Evolutionary conservation across 2,113 vertebrate genomes (phyloP).

Genomic region (Thamnaconus septentrionalis): DNA sequence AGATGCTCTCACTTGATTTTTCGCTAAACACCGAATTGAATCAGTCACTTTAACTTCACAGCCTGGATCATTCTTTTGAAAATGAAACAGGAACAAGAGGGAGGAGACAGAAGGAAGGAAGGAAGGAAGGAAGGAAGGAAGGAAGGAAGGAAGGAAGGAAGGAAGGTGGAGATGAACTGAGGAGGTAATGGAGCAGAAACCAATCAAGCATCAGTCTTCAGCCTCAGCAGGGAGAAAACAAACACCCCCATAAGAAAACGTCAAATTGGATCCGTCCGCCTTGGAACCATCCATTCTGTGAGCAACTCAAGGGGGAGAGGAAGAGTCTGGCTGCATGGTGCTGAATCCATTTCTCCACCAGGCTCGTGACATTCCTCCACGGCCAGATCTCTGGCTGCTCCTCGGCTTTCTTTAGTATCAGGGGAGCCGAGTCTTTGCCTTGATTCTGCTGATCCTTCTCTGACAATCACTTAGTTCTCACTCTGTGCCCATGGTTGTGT

Average conservation of each 20-base stretch:
- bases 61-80: background rate
- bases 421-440: slow-evolving; percentile 28
- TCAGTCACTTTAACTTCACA: too few species aligned
- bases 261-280: slow-evolving; percentile 21
- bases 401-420: slow-evolving; percentile 21
- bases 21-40: too few species aligned
- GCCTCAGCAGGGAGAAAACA: slow-evolving; percentile 21
- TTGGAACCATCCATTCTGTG: slow-evolving; percentile 36
- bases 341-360: slow-evolving; percentile 1
- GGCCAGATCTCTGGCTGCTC: slow-evolving; percentile 14
- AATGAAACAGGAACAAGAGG: slow-evolving; percentile 9
- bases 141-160: slow-evolving; percentile 49
- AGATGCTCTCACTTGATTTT: too few species aligned
- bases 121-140: slow-evolving; percentile 13
- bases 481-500: background rate
- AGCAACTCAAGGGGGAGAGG: slow-evolving; percentile 15
- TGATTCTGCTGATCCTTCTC: slow-evolving; percentile 28
- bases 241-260: background rate
- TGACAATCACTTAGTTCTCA: slow-evolving; percentile 15
- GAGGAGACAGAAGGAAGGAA: background rate
- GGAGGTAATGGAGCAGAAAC: slow-evolving; percentile 61
- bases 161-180: slow-evolving; percentile 19
- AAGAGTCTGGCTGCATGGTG: slow-evolving; percentile 18
- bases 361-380: background rate
- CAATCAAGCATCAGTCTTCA: slow-evolving; percentile 31